Evolutionary conservation across 1,140 invertebrate genomes (phyloP), one percentile per base, ranked within the genome.

Genomic region (Aphidius gifuensis): DNA sequence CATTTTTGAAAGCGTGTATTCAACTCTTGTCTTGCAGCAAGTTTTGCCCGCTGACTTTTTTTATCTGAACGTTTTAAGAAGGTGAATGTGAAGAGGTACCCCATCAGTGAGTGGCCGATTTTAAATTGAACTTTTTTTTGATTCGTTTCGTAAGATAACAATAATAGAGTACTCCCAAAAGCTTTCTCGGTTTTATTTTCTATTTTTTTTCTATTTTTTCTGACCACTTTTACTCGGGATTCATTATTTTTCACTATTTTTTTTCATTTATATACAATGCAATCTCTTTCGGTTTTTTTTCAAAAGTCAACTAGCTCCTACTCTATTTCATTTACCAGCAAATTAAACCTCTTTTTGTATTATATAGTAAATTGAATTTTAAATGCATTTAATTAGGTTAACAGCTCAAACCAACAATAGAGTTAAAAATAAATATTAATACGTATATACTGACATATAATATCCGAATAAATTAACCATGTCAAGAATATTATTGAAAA

Each of bases 351-450:
- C 9, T 56, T 9, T 8, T 6, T 21, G 39, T 43, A 16, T 16
- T 56, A 40, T n/a, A 6, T 42, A 5, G 55, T 53, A 75, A 72
- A 76, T 75, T 76, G 71, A 75, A 75, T 74, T 76, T 68, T 71
- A 72, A 74, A 76, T 76, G 69, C 43, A 61, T 42, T 66, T 74
- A 74, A 75, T 75, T 75, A 66, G 68, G 23, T 32, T 32, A 32
- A 32, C 23, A 3, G 23, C 0, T 16, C 16, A 16, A 16, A 1
- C 16, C 23, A 32, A 32, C 23, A 32, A 32, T 32, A 32, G 23
- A 32, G 23, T 32, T 32, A 32, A 32, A 32, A 32, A 32, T 32
- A 32, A 32, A 32, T 16, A 32, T 32, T 3, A 32, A 32, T 32
- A 32, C 4, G 4, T 32, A 56, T 32, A 32, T 32, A 32, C 4